Base-by-base conservation (phyloP, 2,888 invertebrate genomes). In the Rhamphomyia laevipes region DNA sequence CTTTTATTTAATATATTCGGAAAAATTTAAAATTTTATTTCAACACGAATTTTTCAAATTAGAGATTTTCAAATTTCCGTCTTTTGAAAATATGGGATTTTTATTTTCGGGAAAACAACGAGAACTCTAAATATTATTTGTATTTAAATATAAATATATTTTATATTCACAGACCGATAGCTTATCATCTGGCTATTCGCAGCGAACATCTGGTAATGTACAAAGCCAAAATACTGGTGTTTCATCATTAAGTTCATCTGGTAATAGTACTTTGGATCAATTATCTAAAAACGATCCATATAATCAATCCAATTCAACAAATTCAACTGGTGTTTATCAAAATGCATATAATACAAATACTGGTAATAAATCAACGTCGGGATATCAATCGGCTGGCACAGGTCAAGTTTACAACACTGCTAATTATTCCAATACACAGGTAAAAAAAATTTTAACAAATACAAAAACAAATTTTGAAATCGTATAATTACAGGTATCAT, bases 251-350 rank as follows among this genome's bases (percentile, higher is more conserved):
- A 66, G 57, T 53, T 59, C 65, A 4, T 47, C 54, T 31, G 46
- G 52, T 10, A 55, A 51, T 27, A 56, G 45, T 49, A 52, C 59
- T 16, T 57, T 69, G 46, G 70, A 71, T 58, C 70, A 70, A 55
- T 53, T 71, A 50, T 58, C 65, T 35, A 70, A 70, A 52, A 66
- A 57, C 53, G 70, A 71, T 63, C 70, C 66, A 1, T 71, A 71
- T 43, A 67, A 64, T 40, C 68, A 68, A 55, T 57, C 66, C 13
- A 62, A 60, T 49, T 55, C 61, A 47, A 59, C 62, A 23, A 61
- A 60, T 45, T 50, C 58, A 13, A 58, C 60, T 53, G 59, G 55
- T 38, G 47, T 46, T n/a, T 68, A 70, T 56, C 70, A 67, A 53
- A 68, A 63, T 50, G 62, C 68, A 30, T 68, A 69, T 56, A 64